These are phyloP conservation scores for Microctenopoma lineatum DNA, from an alignment of 2,797 vertebrate species.

Conservation along the genomic window DNA sequence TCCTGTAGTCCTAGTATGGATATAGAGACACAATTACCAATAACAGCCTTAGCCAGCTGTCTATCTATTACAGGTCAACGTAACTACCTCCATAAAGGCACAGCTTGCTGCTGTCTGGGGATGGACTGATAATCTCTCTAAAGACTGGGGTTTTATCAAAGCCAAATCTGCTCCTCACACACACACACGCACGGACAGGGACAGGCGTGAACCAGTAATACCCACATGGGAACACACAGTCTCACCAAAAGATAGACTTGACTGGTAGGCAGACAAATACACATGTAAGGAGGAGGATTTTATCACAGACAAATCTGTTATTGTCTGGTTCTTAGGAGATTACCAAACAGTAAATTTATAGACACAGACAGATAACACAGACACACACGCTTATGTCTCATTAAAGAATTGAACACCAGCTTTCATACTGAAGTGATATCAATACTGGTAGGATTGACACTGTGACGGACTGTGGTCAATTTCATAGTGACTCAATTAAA, in stretches of 20 bases:
- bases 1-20: conserved; percentile 41
- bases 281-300: conserved; percentile 68
- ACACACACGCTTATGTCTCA: conserved; percentile 46
- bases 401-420: conserved; percentile 50
- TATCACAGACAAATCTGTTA: conserved; percentile 79
- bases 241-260: conserved; percentile 33
- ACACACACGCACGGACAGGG: conserved; percentile 31
- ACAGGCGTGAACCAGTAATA: conserved; percentile 47
- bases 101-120: conserved; percentile 79
- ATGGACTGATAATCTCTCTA: conserved; percentile 75
- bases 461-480: conserved; percentile 23
- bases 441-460: conserved; percentile 31
- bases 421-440: conserved; percentile 35
- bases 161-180: conserved; percentile 70
- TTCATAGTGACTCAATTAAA: conserved; percentile 27
- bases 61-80: conserved; percentile 76
- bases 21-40: conserved; percentile 60
- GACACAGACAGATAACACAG: conserved; percentile 36
- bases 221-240: conserved; percentile 31
- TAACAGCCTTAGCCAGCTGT: conserved; percentile 68
- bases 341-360: conserved; percentile 65
- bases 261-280: conserved; percentile 50
- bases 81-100: conserved; percentile 80
- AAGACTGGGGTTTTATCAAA: conserved; percentile 79
- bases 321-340: conserved; percentile 76